These are phyloP conservation scores for Acleris emargana DNA, from an alignment of 2,888 invertebrate genomes.

Conservation along the genomic window DNA sequence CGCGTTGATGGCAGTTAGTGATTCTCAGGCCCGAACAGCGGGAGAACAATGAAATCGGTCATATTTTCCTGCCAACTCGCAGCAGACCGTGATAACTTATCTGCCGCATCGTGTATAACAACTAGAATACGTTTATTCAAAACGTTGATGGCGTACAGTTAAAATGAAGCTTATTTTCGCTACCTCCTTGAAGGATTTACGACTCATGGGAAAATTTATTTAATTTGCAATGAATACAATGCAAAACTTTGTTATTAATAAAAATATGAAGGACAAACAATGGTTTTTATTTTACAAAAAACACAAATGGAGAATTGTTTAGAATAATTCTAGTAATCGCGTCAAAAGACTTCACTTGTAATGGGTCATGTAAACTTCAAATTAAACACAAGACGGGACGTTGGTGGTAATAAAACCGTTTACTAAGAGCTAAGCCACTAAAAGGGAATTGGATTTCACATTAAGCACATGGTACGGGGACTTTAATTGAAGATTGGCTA, in stretches of 20 bases:
- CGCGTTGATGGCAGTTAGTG: conserved; percentile 80
- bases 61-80: conserved; percentile 79
- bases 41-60: conserved; percentile 82
- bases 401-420: conserved; percentile 54
- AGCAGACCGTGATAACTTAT: conserved; percentile 78
- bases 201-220: conserved; percentile 30
- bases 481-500: conserved; percentile 50
- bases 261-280: not conserved
- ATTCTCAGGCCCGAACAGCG: conserved; percentile 77
- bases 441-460: conserved; percentile 65
- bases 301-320: too few relatives aligned
- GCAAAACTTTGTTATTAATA: not conserved
- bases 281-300: too few relatives aligned
- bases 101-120: conserved; percentile 75
- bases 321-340: too few relatives aligned
- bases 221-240: conserved; percentile 10
- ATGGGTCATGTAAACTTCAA: conserved; percentile 42
- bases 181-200: conserved; percentile 67
- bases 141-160: conserved; percentile 71
- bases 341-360: conserved; percentile 36
- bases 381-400: conserved; percentile 45
- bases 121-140: conserved; percentile 70
- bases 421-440: conserved; percentile 56
- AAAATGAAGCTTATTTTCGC: conserved; percentile 72
- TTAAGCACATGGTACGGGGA: conserved; percentile 59